These are phyloP conservation scores for Marcusenius ussheri DNA, from an alignment of 2,113 vertebrate species.

Conservation along the genomic window DNA sequence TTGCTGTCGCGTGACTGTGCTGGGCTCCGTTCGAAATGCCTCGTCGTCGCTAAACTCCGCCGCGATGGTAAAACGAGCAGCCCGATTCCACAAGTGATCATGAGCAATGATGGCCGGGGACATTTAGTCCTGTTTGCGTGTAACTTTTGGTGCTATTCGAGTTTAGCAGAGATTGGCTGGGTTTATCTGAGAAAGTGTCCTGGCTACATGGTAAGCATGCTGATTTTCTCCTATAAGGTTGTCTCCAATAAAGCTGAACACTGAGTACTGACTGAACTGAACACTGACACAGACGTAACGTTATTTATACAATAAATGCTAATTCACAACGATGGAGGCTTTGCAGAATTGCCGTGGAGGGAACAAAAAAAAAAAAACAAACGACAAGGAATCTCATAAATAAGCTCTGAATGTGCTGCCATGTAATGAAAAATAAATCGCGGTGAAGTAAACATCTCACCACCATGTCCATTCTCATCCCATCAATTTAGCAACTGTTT, in stretches of 20 bases:
- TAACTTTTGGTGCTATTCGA: background rate
- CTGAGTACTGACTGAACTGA: background rate
- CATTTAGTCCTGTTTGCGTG: background rate
- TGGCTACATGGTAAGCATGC: background rate
- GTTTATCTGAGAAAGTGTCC: background rate
- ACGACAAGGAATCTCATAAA: background rate
- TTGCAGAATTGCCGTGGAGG: background rate
- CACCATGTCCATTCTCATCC: background rate
- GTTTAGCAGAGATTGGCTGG: background rate
- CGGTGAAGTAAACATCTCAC: background rate
- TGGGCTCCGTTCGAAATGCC: too few relatives aligned
- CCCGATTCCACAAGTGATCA: background rate
- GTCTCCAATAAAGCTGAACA: background rate
- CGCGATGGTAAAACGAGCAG: background rate
- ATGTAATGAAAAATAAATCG: background rate
- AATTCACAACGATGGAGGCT: background rate
- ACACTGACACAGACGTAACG: background rate
- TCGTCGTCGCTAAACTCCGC: background rate
- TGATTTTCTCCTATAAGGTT: background rate
- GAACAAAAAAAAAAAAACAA: background rate
- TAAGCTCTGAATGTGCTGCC: background rate
- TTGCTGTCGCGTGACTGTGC: background rate
- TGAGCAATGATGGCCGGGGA: background rate
- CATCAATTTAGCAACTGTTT: background rate
- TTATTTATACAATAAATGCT: background rate